phyloP scores from a whole-genome alignment of 2,113 vertebrate genomes.

The Baryphthengus martii region DNA sequence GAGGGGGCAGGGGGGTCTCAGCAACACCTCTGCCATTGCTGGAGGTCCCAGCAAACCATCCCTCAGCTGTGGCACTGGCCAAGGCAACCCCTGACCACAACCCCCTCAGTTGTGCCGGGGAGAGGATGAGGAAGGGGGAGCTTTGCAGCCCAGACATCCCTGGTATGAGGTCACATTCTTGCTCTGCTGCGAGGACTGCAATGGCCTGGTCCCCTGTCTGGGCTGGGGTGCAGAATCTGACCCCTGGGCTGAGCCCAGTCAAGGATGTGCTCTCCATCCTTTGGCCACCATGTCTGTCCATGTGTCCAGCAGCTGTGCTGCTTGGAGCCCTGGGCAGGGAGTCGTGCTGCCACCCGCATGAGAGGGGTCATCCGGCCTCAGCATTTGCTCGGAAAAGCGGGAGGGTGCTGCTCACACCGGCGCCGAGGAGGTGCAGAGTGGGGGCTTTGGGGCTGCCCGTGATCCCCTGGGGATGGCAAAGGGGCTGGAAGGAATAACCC shows the following conservation, averaged over 20 bases:
- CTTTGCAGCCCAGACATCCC: background rate
- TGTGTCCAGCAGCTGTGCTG: background rate
- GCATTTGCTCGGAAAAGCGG: background rate
- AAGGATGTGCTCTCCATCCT: background rate
- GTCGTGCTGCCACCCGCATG: background rate
- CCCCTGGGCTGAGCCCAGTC: background rate
- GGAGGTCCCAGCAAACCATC: background rate
- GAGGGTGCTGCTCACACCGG: background rate
- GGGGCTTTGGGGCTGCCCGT: background rate
- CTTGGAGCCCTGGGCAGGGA: background rate
- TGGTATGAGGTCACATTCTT: background rate
- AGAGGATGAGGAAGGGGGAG: background rate
- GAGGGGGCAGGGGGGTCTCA: background rate
- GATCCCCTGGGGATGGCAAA: background rate
- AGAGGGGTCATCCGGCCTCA: background rate
- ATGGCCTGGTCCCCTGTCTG: background rate
- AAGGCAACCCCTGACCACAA: background rate
- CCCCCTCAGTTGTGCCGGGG: background rate
- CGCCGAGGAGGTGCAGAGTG: background rate
- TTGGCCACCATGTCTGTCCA: fast-evolving
- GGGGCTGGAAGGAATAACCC: background rate
- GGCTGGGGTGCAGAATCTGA: background rate
- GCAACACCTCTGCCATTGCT: background rate
- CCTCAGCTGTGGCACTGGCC: background rate
- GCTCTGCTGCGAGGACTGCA: background rate